Percentiles rank a stretch among this genome's conserved stretches.
Conservation (phyloP, 2,888 invertebrate genomes). For the Tetragonula carbonaria region DNA sequence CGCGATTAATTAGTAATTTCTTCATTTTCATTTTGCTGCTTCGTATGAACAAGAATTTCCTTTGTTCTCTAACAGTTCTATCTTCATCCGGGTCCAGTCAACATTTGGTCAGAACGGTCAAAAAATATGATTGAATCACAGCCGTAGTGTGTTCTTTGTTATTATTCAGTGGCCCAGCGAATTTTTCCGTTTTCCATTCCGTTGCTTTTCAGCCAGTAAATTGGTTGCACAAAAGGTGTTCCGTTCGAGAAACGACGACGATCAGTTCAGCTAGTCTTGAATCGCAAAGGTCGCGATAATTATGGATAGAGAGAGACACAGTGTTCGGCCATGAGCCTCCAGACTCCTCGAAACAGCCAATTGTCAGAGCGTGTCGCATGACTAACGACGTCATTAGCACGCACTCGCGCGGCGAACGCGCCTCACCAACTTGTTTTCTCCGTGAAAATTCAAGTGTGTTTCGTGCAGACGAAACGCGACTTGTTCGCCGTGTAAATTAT, state of each 20-base stretch:
- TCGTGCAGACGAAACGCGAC: constrained; percentile 1
- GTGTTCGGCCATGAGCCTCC: constrained; percentile 47
- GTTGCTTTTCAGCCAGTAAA: background rate
- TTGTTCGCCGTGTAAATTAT: constrained; percentile 28
- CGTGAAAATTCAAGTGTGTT: constrained; percentile 42
- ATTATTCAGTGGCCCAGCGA: too few species aligned
- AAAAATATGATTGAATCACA: too few species aligned
- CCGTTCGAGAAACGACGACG: constrained; percentile 16
- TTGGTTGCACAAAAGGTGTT: background rate
- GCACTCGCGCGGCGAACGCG: constrained; percentile 47
- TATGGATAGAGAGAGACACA: constrained; percentile 32
- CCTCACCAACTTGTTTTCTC: constrained; percentile 35
- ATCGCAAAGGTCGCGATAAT: constrained; percentile 34
- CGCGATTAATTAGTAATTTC: background rate
- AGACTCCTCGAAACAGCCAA: constrained; percentile 50
- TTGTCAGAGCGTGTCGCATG: constrained; percentile 56
- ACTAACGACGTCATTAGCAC: constrained; percentile 67
- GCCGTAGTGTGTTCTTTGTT: too few species aligned
- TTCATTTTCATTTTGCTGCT: background rate
- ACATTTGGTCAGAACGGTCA: too few species aligned
- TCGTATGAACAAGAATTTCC: background rate
- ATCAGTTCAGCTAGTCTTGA: constrained; percentile 14
- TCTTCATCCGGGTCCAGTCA: background rate
- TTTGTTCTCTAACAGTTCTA: background rate
- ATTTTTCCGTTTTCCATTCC: background rate